A percentile compares a stretch with the other conserved stretches of the same genome.
phyloP scores from a whole-genome alignment of 2,888 invertebrate genomes.

The Bellardia pandia region DNA sequence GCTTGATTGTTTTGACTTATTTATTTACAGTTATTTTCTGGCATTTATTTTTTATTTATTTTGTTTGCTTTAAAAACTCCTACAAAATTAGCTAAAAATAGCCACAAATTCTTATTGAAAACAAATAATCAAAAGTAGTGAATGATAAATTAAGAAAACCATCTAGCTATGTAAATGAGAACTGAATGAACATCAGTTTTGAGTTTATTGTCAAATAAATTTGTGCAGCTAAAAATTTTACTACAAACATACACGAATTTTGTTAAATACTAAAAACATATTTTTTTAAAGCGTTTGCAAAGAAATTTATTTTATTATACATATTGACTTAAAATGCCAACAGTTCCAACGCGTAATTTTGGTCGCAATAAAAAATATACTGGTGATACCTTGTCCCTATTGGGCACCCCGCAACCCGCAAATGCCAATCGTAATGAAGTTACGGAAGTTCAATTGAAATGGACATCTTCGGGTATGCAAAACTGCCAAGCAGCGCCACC shows the following conservation, averaged over 20 bases:
- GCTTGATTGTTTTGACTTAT: conserved; percentile 64
- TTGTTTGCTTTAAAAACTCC: conserved; percentile 23
- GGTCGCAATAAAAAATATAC: conserved; percentile 72
- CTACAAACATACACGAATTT: conserved; percentile 6
- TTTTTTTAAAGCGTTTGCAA: neutral
- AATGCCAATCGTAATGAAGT: conserved; percentile 77
- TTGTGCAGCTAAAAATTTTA: neutral
- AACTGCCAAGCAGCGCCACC: conserved; percentile 78
- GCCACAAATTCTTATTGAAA: conserved; percentile 1
- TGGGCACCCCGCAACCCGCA: conserved; percentile 64
- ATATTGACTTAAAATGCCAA: conserved; percentile 77
- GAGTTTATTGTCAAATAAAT: conserved; percentile 41
- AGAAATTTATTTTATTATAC: conserved; percentile 30
- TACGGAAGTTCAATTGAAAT: conserved; percentile 81
- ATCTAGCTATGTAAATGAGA: conserved; percentile 55
- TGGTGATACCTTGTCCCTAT: conserved; percentile 73
- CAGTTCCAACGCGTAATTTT: conserved; percentile 78
- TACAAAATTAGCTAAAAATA: conserved; percentile 5
- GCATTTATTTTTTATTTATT: conserved; percentile 63
- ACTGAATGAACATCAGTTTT: neutral
- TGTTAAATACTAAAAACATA: conserved; percentile 8
- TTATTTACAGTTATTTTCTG: conserved; percentile 76
- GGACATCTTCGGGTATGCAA: conserved; percentile 75
- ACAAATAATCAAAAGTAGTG: conserved; percentile 24
- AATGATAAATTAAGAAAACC: conserved; percentile 67